Conservation (phyloP, 2,797 vertebrate species). For the Florisuga fusca region DNA sequence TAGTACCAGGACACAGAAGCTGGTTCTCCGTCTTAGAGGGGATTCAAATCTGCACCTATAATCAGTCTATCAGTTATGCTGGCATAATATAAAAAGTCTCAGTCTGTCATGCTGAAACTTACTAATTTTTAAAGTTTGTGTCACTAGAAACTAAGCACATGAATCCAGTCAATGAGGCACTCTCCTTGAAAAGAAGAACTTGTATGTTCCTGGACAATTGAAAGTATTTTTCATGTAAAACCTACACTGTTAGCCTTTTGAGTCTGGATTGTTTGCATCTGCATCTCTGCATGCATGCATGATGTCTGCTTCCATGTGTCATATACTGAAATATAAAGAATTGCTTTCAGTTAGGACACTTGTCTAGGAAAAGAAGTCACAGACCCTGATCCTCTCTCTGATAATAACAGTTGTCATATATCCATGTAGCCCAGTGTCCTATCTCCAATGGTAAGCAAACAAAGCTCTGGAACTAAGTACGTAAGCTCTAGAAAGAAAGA, state of each 20-base stretch:
- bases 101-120: not conserved
- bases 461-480: not conserved
- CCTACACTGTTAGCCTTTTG: not conserved
- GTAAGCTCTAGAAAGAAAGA: not conserved
- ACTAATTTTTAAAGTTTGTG: not conserved
- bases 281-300: not conserved
- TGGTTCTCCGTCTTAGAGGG: not conserved
- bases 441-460: not conserved
- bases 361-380: not conserved
- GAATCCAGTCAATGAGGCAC: not conserved
- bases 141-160: not conserved
- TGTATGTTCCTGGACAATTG: not conserved
- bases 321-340: not conserved
- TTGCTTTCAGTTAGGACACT: not conserved
- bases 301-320: not conserved
- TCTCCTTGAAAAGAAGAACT: not conserved
- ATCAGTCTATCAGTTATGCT: not conserved
- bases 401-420: not conserved
- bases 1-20: not conserved
- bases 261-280: not conserved
- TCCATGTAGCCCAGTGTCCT: not conserved
- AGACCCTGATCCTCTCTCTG: not conserved
- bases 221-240: not conserved
- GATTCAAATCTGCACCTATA: not conserved
- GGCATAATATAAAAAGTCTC: not conserved